A percentile compares a stretch with the other conserved stretches of the same genome.
Evolutionary conservation across 2,113 vertebrate species (phyloP).

Genomic region (Cyphomyrus plagiostoma): DNA sequence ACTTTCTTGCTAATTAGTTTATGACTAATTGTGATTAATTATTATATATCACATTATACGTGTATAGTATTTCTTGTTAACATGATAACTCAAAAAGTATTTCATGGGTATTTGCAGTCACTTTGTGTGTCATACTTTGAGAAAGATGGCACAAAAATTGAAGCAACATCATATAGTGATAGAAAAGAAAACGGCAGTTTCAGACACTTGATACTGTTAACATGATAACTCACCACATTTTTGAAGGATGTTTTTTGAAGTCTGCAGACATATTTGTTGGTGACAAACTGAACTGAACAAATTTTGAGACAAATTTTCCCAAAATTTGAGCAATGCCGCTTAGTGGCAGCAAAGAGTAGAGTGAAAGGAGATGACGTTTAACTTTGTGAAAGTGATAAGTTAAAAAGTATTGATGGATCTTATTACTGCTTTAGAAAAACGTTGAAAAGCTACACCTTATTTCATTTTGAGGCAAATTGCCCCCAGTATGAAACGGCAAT

Average conservation of each 20-base stretch:
- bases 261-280: not conserved
- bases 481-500: no score
- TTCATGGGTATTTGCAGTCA: not conserved
- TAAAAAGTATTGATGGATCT: not conserved
- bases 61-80: not conserved
- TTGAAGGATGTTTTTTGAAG: not conserved
- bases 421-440: no score
- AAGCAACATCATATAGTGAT: not conserved
- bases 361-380: not conserved
- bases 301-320: not conserved
- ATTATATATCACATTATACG: not conserved
- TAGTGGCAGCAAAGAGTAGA: not conserved
- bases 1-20: not conserved
- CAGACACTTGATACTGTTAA: not conserved
- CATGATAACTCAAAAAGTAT: not conserved
- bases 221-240: not conserved
- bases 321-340: not conserved
- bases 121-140: not conserved
- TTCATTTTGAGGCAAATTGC: no score
- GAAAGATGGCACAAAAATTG: not conserved
- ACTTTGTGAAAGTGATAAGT: not conserved
- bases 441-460: no score
- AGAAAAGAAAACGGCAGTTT: not conserved
- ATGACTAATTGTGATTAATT: not conserved
- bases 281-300: not conserved